Conservation (phyloP, 2,797 vertebrate species). For the Rhabdomys pumilio region DNA sequence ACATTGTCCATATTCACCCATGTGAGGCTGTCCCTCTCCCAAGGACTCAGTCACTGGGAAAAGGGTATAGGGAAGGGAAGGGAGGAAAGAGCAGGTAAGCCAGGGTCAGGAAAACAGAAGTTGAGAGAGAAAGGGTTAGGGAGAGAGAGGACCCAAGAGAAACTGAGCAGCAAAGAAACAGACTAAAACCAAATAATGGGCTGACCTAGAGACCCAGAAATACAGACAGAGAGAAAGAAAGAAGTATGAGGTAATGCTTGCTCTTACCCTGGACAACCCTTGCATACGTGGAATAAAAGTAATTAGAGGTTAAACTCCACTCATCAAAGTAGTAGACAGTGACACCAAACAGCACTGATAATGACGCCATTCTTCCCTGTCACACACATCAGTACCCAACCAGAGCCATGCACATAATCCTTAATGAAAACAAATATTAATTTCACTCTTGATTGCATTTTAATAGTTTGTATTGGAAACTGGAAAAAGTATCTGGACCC, state of each 20-base stretch:
- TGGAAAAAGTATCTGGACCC: too few species aligned
- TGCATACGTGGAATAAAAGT: neutral
- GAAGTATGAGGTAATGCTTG: too few species aligned
- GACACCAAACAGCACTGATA: too few species aligned
- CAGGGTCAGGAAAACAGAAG: neutral
- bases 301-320: neutral
- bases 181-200: neutral
- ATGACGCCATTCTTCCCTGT: neutral
- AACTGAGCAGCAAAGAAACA: neutral
- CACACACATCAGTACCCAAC: neutral
- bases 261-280: neutral
- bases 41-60: neutral
- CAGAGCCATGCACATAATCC: neutral
- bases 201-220: neutral
- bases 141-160: neutral
- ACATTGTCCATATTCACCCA: fast-evolving
- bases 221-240: neutral
- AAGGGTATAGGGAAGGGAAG: neutral
- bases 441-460: neutral
- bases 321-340: neutral
- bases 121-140: too few species aligned
- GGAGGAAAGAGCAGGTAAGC: too few species aligned
- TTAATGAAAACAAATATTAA: neutral
- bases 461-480: neutral
- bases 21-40: neutral